Conservation (phyloP, 2,797 vertebrate species). For the Prionace glauca region DNA sequence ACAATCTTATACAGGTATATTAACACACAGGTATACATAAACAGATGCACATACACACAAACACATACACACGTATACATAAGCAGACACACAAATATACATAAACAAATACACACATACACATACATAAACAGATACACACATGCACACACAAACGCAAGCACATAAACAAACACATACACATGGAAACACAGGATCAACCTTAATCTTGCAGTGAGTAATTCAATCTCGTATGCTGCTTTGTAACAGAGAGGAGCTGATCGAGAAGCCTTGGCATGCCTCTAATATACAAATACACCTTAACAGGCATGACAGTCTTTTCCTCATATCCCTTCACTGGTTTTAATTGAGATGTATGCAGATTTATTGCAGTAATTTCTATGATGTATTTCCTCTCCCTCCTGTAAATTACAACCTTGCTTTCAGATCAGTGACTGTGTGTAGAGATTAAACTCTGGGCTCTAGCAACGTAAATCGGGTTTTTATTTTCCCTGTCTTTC, state of each 20-base stretch:
- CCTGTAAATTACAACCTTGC: background rate
- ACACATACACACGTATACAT: no score
- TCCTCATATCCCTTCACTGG: slow-evolving; percentile 61
- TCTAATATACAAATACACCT: slow-evolving; percentile 62
- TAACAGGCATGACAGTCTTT: slow-evolving; percentile 72
- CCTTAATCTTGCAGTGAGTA: background rate
- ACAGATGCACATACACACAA: no score
- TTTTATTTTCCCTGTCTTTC: background rate
- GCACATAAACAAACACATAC: background rate
- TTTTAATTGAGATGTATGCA: slow-evolving; percentile 60
- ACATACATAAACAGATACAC: no score
- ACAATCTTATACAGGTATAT: no score
- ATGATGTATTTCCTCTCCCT: slow-evolving; percentile 18
- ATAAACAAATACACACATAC: no score
- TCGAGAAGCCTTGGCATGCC: slow-evolving; percentile 10
- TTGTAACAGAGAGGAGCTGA: background rate
- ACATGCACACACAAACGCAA: background rate
- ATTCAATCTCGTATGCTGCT: background rate
- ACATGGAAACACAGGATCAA: background rate
- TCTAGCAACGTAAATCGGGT: background rate
- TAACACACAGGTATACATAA: no score
- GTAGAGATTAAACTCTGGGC: background rate
- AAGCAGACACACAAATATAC: no score
- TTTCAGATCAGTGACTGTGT: background rate
- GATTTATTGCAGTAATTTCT: slow-evolving; percentile 54